Percentiles rank a stretch among this genome's conserved stretches.
Evolutionary conservation across 2,797 vertebrate genomes (phyloP).

Genomic region (Pygocentrus nattereri): DNA sequence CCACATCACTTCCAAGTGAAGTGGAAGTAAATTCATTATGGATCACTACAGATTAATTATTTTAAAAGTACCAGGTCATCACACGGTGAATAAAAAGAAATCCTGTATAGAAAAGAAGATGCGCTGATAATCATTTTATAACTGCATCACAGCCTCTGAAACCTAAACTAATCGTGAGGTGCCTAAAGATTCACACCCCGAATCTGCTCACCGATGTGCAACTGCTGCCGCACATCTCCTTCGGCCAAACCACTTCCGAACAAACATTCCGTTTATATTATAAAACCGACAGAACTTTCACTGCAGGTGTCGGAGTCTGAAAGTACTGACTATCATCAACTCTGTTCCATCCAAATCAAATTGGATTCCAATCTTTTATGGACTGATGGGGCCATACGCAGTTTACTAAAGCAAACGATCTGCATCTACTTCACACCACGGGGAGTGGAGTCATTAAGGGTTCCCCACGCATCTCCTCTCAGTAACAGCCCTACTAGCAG

Average conservation of each 20-base stretch:
- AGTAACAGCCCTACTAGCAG: slow-evolving; percentile 32
- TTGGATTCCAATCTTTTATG: slow-evolving; percentile 13
- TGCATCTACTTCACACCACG: slow-evolving; percentile 25
- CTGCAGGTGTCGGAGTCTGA: not conserved
- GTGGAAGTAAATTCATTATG: no score
- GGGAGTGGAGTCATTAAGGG: slow-evolving; percentile 7
- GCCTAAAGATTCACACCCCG: no score
- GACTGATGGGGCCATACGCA: slow-evolving; percentile 1
- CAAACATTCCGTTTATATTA: not conserved
- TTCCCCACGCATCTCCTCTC: slow-evolving; percentile 12
- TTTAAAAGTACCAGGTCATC: no score
- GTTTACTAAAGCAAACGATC: not conserved
- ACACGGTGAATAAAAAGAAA: no score
- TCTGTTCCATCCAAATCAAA: no score
- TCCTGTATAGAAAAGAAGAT: no score
- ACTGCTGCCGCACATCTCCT: not conserved
- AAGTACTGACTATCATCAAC: slow-evolving; percentile 19
- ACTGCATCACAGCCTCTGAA: no score
- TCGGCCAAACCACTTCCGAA: not conserved
- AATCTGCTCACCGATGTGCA: not conserved
- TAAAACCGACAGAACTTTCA: no score
- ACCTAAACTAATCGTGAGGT: no score
- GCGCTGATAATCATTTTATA: no score
- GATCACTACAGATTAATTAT: no score
- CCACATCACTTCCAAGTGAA: no score